These are phyloP conservation scores for Chrysotoxum bicinctum DNA, from an alignment of 2,888 invertebrate species.

Conservation along the genomic window DNA sequence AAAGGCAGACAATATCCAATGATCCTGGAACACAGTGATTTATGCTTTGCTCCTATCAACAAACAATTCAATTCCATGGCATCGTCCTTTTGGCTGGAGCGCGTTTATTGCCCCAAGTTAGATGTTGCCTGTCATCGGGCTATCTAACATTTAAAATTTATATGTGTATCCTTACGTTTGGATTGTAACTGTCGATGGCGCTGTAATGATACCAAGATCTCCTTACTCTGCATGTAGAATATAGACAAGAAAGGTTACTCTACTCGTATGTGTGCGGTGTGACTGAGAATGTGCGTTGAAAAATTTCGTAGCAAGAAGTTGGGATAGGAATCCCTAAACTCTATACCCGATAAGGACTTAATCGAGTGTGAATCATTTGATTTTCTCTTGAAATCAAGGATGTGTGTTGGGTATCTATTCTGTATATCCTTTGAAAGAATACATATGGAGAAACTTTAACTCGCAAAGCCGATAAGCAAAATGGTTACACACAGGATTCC, in stretches of 20 bases:
- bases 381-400: constrained; percentile 26
- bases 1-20: constrained; percentile 26
- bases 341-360: constrained; percentile 56
- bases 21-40: constrained; percentile 58
- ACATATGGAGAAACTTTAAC: constrained; percentile 37
- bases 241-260: not conserved
- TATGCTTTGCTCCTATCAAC: constrained; percentile 63
- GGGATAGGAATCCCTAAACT: constrained; percentile 25
- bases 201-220: constrained; percentile 32
- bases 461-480: constrained; percentile 59
- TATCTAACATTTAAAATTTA: constrained; percentile 64
- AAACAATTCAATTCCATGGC: constrained; percentile 64
- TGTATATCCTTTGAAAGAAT: not conserved
- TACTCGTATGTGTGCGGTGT: not conserved
- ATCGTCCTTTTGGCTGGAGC: constrained; percentile 24
- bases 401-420: not conserved
- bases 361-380: constrained; percentile 70
- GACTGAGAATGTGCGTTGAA: constrained; percentile 9
- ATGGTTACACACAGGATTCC: constrained; percentile 38
- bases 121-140: constrained; percentile 59
- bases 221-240: constrained; percentile 31
- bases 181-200: constrained; percentile 53
- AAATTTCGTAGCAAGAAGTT: constrained; percentile 12
- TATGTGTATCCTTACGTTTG: constrained; percentile 49
- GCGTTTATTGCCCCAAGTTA: constrained; percentile 35